phyloP scores from a whole-genome alignment of 2,888 invertebrate genomes.

The Caenorhabditis drosophilae region DNA sequence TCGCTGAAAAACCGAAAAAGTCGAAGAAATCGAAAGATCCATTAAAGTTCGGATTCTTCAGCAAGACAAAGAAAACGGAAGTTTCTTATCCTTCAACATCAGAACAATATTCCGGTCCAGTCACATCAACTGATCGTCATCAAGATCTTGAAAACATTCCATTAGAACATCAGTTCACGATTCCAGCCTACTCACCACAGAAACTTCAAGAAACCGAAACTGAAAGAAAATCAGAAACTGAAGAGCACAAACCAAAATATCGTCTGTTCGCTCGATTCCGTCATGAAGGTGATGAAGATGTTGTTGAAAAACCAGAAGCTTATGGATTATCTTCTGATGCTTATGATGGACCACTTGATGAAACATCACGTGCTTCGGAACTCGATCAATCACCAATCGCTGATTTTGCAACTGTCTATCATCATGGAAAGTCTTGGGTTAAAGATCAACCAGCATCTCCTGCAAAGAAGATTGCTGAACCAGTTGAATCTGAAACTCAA shows the following conservation, averaged over 20 bases:
- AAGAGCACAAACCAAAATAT: conserved; percentile 6
- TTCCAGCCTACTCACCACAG: conserved; percentile 14
- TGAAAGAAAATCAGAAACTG: not conserved
- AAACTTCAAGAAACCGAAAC: not conserved
- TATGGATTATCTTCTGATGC: conserved; percentile 14
- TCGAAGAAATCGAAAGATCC: conserved; percentile 1
- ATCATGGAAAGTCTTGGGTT: conserved; percentile 17
- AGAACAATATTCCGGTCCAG: conserved; percentile 13
- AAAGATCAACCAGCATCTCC: conserved; percentile 26
- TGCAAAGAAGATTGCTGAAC: conserved; percentile 3
- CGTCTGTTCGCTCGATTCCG: conserved; percentile 24
- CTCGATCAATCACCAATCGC: conserved; percentile 12
- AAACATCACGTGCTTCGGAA: conserved; percentile 11
- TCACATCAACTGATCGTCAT: conserved; percentile 14
- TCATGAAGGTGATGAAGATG: conserved; percentile 36
- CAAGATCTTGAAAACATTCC: conserved; percentile 19
- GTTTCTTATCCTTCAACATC: conserved; percentile 12
- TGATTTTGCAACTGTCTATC: conserved; percentile 21
- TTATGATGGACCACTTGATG: conserved; percentile 20
- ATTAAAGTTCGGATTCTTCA: conserved; percentile 25
- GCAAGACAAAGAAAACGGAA: conserved; percentile 8
- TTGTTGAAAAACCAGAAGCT: conserved; percentile 17
- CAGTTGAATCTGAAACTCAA: conserved; percentile 12
- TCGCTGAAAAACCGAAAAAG: conserved; percentile 3
- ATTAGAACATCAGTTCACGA: conserved; percentile 12